Evolutionary conservation across 2,888 invertebrate species (phyloP), one percentile per base, ranked within the genome.

Genomic region (Stenichneumon culpator): DNA sequence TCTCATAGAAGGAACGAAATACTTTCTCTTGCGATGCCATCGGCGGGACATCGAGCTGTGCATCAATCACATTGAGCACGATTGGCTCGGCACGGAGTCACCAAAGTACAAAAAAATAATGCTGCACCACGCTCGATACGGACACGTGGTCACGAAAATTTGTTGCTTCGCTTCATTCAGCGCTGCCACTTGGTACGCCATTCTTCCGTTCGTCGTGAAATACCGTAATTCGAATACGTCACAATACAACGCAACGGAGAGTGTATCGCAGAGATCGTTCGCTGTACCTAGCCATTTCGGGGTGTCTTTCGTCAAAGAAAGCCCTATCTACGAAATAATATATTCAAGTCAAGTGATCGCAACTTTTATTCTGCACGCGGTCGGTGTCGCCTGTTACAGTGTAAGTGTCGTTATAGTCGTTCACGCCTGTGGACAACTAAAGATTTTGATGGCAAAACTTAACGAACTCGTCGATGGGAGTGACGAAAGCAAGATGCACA

Each of bases 371-470:
- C 80, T 91, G 3, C 91, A 91, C 39, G 87, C 91, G 0, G 87
- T 91, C 2, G 90, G 90, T 0, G 86, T 90, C 16, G 84, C 88
- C 0, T 86, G 89, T 0, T 92, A 92, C 75, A 89, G 91, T 22
- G 67, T 92, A 0, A 89, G 90, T 0, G 92, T 91, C 0, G 87
- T 90, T 3, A 90, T 92, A 14, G 91, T 88, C 0, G 89, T 90
- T 86, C 93, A 93, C 73, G 90, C 91, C 0, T 92, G 92, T 32
- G 91, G 91, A 0, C 92, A 93, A 14, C 88, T 92, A 3, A 86
- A 87, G 22, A 90, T 93, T 19, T 79, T 92, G 0, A 79, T 87
- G 83, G 16, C n/a, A 0, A 85, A 84, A 2, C 65, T 92, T 22
- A 69, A 87, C 0, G 72, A 85, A 4, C 74, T 91, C 1, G 83